A percentile compares a stretch with the other conserved stretches of the same genome.
phyloP scores from a whole-genome alignment of 2,113 vertebrate genomes.

The Crotalus horridus region DNA sequence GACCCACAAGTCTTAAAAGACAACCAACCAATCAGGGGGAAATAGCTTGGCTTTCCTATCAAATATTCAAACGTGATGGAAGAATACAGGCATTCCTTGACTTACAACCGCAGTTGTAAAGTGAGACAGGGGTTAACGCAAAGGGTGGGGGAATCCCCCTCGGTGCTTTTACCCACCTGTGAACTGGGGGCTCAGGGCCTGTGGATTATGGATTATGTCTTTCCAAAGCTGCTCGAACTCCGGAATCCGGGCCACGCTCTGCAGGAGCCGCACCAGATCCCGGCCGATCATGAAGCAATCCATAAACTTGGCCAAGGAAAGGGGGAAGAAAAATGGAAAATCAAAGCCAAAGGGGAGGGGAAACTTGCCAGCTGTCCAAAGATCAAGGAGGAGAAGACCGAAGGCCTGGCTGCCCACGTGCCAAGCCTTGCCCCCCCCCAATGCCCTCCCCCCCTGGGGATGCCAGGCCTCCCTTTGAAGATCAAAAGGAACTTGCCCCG shows the following conservation, averaged over 20 bases:
- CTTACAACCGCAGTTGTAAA: too few species aligned
- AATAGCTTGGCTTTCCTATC: too few species aligned
- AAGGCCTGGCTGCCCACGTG: background rate
- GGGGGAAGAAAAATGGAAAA: background rate
- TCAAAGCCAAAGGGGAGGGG: too few species aligned
- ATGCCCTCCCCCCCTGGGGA: rapidly evolving
- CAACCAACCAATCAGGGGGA: too few species aligned
- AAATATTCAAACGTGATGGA: background rate
- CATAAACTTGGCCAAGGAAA: conserved; percentile 75
- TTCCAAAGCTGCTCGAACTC: conserved; percentile 95
- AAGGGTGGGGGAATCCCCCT: too few species aligned
- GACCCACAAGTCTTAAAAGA: background rate
- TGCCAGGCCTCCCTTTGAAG: conserved; percentile 17
- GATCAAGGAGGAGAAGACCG: background rate
- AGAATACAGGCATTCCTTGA: too few species aligned
- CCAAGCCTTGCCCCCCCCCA: background rate
- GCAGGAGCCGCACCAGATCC: conserved; percentile 90
- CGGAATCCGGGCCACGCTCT: conserved; percentile 92
- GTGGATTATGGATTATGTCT: conserved; percentile 92
- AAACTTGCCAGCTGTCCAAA: background rate
- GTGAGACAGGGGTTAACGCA: too few species aligned
- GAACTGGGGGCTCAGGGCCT: conserved; percentile 87
- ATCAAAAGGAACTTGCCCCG: background rate
- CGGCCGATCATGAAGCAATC: conserved; percentile 94
- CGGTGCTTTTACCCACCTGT: conserved; percentile 75